These are phyloP conservation scores for Brevimyrus niger DNA, from an alignment of 2,113 vertebrate species.

Conservation along the genomic window DNA sequence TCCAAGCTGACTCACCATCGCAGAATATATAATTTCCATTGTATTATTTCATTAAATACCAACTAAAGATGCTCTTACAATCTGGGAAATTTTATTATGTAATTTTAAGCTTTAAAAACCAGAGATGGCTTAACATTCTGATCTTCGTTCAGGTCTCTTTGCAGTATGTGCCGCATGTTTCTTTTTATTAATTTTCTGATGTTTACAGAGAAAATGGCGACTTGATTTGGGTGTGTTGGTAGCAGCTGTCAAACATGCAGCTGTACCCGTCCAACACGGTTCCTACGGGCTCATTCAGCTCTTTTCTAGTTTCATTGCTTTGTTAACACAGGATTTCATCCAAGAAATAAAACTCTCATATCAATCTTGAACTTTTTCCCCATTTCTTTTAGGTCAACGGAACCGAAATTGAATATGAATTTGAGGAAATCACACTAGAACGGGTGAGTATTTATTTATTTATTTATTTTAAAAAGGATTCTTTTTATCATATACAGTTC, in stretches of 20 bases:
- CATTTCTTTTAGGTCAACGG: slow-evolving; percentile 78
- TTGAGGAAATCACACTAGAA: slow-evolving; percentile 96
- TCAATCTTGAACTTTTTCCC: not conserved
- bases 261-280: not conserved
- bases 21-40: not conserved
- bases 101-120: not conserved
- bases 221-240: not conserved
- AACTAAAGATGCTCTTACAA: not conserved
- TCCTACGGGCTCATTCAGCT: no score
- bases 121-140: not conserved
- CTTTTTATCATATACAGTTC: not conserved
- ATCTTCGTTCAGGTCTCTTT: not conserved
- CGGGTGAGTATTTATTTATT: slow-evolving; percentile 73
- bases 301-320: not conserved
- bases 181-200: not conserved
- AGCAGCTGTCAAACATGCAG: no score
- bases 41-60: not conserved
- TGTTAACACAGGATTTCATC: not conserved
- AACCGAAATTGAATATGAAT: slow-evolving; percentile 96
- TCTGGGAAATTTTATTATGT: not conserved
- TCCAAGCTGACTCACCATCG: not conserved
- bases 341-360: not conserved
- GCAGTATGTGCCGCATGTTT: not conserved
- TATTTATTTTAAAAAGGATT: not conserved
- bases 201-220: not conserved